phyloP scores from a whole-genome alignment of 2,888 invertebrate species.

The Diplazon laetatorius region DNA sequence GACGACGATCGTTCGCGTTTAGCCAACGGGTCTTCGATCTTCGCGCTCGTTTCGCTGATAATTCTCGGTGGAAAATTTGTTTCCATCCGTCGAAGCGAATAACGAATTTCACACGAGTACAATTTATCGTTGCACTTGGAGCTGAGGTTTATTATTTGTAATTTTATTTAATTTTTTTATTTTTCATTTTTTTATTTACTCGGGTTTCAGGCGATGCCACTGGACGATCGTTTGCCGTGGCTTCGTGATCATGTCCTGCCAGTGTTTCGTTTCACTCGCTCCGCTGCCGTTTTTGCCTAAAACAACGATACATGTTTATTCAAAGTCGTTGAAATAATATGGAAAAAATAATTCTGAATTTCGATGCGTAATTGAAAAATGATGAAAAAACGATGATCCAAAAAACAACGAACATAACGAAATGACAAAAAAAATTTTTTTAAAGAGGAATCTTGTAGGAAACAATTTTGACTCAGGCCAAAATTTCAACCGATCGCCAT shows the following conservation, averaged over 20 bases:
- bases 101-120: constrained; percentile 42
- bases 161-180: too few relatives aligned
- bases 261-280: constrained; percentile 97
- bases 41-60: constrained; percentile 17
- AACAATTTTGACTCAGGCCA: too few relatives aligned
- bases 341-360: background rate
- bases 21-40: constrained; percentile 5
- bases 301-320: constrained; percentile 75
- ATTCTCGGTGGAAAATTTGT: constrained; percentile 9
- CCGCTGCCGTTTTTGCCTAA: constrained; percentile 97
- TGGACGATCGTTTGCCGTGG: constrained; percentile 97
- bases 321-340: background rate
- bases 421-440: too few relatives aligned
- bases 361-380: too few relatives aligned
- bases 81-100: constrained; percentile 41
- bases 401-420: too few relatives aligned
- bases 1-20: constrained; percentile 20
- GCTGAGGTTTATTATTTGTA: constrained; percentile 1
- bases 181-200: constrained; percentile 87
- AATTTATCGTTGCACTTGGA: constrained; percentile 48
- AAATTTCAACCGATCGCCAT: too few relatives aligned
- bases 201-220: constrained; percentile 98
- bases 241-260: constrained; percentile 99
- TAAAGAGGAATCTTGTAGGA: too few relatives aligned
- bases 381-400: too few relatives aligned